phyloP scores from a whole-genome alignment of 2,113 vertebrate genomes.

The Cinclus cinclus region DNA sequence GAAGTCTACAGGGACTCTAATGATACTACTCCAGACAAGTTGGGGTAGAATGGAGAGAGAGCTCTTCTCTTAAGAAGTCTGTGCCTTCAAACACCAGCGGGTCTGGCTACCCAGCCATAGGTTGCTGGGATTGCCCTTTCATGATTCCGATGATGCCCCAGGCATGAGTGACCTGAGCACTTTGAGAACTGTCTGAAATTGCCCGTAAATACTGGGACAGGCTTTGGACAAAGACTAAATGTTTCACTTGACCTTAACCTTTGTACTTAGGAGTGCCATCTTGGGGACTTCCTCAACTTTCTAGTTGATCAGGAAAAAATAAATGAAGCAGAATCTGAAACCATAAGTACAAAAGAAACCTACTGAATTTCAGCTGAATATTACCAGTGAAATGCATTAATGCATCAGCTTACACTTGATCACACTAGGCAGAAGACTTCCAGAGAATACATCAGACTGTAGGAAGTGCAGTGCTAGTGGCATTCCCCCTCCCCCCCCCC shows the following conservation, averaged over 20 bases:
- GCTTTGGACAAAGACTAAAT: slow-evolving; percentile 30
- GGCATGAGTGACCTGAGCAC: slow-evolving; percentile 24
- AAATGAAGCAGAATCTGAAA: not conserved
- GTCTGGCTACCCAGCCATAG: not conserved
- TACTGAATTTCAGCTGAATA: not conserved
- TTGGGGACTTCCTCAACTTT: not conserved
- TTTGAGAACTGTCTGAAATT: slow-evolving; percentile 3
- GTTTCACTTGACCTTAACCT: not conserved
- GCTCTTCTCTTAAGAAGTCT: slow-evolving; percentile 30
- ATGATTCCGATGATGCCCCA: slow-evolving; percentile 24
- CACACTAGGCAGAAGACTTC: not conserved
- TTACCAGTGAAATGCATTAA: not conserved
- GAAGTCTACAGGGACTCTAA: slow-evolving; percentile 13
- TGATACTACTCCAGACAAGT: slow-evolving; percentile 11
- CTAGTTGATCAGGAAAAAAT: not conserved
- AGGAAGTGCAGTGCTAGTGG: not conserved
- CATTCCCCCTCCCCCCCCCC: accelerated
- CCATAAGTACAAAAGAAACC: not conserved
- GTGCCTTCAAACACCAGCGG: slow-evolving; percentile 48
- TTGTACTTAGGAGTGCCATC: not conserved
- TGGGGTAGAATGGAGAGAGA: slow-evolving; percentile 12
- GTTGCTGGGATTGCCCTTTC: not conserved
- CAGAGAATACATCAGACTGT: not conserved
- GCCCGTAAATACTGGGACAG: slow-evolving; percentile 25
- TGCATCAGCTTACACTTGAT: not conserved